Evolutionary conservation across 1,140 invertebrate genomes (phyloP).

Genomic region (Zaprionus ornatus): DNA sequence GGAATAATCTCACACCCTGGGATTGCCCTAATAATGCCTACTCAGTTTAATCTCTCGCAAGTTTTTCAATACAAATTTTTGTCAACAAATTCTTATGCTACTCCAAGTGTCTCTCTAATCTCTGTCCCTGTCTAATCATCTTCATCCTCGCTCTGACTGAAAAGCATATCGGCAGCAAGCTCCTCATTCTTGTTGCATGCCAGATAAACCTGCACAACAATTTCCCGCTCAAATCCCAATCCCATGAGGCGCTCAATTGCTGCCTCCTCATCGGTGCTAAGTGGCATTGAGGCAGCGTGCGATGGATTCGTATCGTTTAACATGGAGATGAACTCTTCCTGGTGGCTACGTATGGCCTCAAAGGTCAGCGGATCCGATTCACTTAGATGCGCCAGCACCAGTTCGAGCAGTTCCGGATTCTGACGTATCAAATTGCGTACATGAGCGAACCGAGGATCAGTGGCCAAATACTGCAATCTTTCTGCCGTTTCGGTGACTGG

Average conservation of each 20-base stretch:
- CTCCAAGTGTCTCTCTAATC: not conserved
- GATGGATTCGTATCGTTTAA: slow-evolving; percentile 21
- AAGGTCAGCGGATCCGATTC: slow-evolving; percentile 53
- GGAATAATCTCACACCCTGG: not conserved
- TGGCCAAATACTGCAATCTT: slow-evolving; percentile 22
- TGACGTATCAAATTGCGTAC: slow-evolving; percentile 60
- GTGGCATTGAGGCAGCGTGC: not conserved
- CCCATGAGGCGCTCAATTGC: slow-evolving; percentile 64
- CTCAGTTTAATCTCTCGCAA: not conserved
- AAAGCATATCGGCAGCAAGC: slow-evolving; percentile 65
- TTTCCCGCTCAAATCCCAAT: slow-evolving; percentile 60
- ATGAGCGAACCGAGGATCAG: slow-evolving; percentile 45
- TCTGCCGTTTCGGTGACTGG: not conserved
- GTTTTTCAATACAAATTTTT: not conserved
- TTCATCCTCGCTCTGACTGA: slow-evolving; percentile 65
- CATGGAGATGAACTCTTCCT: slow-evolving; percentile 56
- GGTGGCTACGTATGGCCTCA: slow-evolving; percentile 49
- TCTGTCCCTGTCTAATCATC: slow-evolving; percentile 1
- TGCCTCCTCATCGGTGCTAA: slow-evolving; percentile 52
- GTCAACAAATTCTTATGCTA: not conserved
- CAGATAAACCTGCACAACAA: slow-evolving; percentile 64
- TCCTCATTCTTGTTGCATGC: slow-evolving; percentile 76
- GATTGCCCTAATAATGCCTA: not conserved
- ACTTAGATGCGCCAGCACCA: slow-evolving; percentile 44
- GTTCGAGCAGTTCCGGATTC: slow-evolving; percentile 54